Evolutionary conservation across 2,888 invertebrate genomes (phyloP), one percentile per base, ranked within the genome.

Genomic region (Eupithecia abbreviata): DNA sequence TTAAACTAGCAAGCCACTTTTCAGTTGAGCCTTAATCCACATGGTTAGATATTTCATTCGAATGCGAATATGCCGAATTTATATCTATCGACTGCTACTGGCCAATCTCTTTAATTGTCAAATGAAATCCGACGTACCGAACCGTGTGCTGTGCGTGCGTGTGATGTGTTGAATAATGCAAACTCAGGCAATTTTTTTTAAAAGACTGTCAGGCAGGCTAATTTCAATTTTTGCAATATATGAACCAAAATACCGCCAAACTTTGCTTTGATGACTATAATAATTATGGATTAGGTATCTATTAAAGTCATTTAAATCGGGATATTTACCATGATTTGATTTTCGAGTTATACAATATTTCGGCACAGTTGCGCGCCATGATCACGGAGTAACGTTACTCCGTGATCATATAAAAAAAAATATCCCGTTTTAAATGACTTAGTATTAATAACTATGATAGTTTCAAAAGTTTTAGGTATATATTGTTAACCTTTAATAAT

Each of bases 1-100:
- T 66, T 85, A 85, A 84, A 84, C 81, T 83, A 84, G 84, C 80
- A 82, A 82, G 79, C 76, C 82, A 73, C 76, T 77, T 84, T 82
- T 80, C 80, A 42, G 67, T 70, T 72, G 82, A 85, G 79, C 81
- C 82, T 58, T 85, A 83, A 84, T 84, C 82, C 78, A 73, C 78
- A 77, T 77, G 79, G 71, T 75, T 45, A 71, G 73, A 76, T 80
- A 80, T 78, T 76, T 79, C 79, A 81, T 82, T 82, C 76, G 76
- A 81, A 81, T 81, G 82, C 77, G 80, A 84, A 83, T 84, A 84
- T 80, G 80, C 80, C 73, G 82, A 79, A 79, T 79, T 76, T 80
- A 80, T 81, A 80, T 81, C 65, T 80, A 80, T 78, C 82, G 81
- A 85, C 73, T 76, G 76, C 71, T 51, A 68, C 72, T 68, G 76